A percentile compares a stretch with the other conserved stretches of the same genome.
phyloP scores from a whole-genome alignment of 2,888 invertebrate genomes.

The Byasa hedistus region DNA sequence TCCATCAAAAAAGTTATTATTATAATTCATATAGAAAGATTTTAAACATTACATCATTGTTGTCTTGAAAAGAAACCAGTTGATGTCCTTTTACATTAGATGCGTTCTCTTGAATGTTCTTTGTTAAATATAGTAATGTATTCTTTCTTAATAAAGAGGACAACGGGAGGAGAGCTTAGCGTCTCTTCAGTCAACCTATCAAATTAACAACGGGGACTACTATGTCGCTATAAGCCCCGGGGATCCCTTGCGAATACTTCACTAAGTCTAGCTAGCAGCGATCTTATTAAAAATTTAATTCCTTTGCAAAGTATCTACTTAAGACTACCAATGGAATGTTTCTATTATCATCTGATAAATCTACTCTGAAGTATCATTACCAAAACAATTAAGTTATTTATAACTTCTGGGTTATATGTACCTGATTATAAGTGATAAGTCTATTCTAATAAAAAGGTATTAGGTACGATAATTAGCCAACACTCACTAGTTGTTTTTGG shows the following conservation, averaged over 20 bases:
- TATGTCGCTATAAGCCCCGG: not conserved
- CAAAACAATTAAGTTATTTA: too few relatives aligned
- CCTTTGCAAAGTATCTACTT: not conserved
- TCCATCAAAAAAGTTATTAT: too few relatives aligned
- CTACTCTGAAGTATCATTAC: not conserved
- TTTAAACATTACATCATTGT: too few relatives aligned
- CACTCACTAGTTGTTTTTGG: too few relatives aligned
- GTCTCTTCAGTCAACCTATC: constrained; percentile 7
- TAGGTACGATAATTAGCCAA: too few relatives aligned
- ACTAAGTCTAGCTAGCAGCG: not conserved
- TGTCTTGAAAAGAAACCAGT: too few relatives aligned
- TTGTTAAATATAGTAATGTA: not conserved
- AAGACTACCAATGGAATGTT: not conserved
- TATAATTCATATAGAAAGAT: too few relatives aligned
- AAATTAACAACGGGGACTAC: constrained; percentile 10
- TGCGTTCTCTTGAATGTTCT: too few relatives aligned
- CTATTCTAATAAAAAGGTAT: too few relatives aligned
- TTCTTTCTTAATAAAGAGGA: not conserved
- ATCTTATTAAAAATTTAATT: constrained; percentile 6
- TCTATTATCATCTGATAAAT: not conserved
- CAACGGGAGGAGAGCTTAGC: not conserved
- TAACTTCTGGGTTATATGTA: too few relatives aligned
- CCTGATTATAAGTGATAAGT: too few relatives aligned
- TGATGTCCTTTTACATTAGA: too few relatives aligned
- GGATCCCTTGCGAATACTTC: constrained; percentile 4